Conservation (phyloP, 1,140 invertebrate species). For the Drosophila hydei region DNA sequence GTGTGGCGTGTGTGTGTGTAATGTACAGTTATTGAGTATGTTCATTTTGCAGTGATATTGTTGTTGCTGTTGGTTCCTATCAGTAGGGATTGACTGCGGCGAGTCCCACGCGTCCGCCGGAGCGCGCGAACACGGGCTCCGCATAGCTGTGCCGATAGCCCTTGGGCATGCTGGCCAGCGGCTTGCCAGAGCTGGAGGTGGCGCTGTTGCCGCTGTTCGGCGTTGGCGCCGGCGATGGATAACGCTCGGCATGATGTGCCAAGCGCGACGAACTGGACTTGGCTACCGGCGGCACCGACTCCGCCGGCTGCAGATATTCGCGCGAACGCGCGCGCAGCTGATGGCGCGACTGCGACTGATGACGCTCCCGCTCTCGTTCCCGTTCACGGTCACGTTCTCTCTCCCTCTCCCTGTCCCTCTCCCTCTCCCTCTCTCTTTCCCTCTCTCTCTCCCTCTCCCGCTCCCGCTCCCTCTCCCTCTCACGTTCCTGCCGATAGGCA, state of each 20-base stretch:
- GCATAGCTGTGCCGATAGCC: conserved; percentile 86
- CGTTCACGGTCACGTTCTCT: conserved; percentile 17
- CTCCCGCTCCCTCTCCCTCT: conserved; percentile 32
- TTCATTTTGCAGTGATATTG: not conserved
- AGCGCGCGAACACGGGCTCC: conserved; percentile 83
- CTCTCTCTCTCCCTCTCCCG: conserved; percentile 11
- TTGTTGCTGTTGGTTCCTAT: not conserved
- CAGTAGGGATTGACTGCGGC: conserved; percentile 82
- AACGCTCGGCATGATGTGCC: conserved; percentile 49
- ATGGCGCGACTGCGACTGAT: conserved; percentile 33
- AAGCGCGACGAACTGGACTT: conserved; percentile 48
- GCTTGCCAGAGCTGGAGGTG: conserved; percentile 47
- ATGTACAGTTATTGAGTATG: conserved; percentile 39
- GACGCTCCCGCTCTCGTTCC: conserved; percentile 3
- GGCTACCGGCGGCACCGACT: conserved; percentile 21
- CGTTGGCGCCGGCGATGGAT: conserved; percentile 63
- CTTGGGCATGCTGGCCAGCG: conserved; percentile 69
- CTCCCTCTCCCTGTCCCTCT: conserved; percentile 24
- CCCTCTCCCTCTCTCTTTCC: conserved; percentile 45
- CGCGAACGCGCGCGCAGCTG: conserved; percentile 58
- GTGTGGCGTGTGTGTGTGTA: conserved; percentile 25
- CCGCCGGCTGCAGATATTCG: conserved; percentile 56
- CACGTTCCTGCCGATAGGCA: conserved; percentile 55
- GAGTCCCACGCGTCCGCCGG: conserved; percentile 78
- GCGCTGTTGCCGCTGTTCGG: conserved; percentile 39